Evolutionary conservation across 2,888 invertebrate species (phyloP).

Genomic region (Mermis nigrescens): DNA sequence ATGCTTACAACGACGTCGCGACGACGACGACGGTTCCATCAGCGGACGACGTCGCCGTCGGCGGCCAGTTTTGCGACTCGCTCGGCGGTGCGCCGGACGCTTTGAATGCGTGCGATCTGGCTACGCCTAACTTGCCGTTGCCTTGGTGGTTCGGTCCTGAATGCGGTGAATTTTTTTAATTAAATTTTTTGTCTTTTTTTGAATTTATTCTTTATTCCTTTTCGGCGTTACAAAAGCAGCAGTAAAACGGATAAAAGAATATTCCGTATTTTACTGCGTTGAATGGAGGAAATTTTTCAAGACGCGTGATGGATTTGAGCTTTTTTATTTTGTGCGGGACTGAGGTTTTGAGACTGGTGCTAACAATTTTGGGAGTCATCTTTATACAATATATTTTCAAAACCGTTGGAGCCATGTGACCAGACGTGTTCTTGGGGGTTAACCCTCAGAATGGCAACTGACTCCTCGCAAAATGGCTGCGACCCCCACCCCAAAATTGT

Average conservation of each 20-base stretch:
- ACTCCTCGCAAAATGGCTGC: no score
- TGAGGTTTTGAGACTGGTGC: no score
- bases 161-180: constrained; percentile 10
- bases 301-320: no score
- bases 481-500: no score
- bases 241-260: not conserved
- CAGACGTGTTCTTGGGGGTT: no score
- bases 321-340: no score
- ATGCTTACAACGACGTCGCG: not conserved
- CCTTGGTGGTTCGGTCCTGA: constrained; percentile 21
- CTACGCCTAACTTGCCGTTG: constrained; percentile 30
- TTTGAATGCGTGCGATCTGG: constrained; percentile 46
- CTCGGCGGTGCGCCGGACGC: constrained; percentile 55
- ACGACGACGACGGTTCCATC: not conserved
- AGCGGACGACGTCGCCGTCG: not conserved
- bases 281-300: no score
- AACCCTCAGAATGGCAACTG: no score
- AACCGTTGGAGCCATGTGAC: no score
- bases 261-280: no score
- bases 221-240: not conserved
- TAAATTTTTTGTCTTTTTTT: not conserved
- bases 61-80: not conserved
- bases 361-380: no score
- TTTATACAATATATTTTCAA: no score
- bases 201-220: not conserved